Conservation (phyloP, 2,888 invertebrate genomes). For the Lasioglossum lativentre region DNA sequence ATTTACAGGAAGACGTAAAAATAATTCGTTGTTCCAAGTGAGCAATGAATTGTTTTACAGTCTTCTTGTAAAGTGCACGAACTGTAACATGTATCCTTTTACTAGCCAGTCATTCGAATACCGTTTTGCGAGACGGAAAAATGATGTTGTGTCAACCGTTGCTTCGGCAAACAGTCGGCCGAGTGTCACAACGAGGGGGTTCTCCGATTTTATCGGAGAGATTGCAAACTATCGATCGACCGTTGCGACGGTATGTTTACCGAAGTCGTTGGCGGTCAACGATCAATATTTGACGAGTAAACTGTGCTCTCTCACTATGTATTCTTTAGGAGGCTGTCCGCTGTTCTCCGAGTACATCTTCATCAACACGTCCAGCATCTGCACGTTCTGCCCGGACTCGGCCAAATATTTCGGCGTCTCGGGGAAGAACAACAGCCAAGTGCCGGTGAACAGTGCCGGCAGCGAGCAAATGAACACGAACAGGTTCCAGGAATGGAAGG, state of each 20-base stretch:
- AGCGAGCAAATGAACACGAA: slow-evolving; percentile 91
- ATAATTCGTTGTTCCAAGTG: too few relatives aligned
- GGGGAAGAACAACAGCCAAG: slow-evolving; percentile 90
- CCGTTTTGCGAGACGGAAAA: background rate
- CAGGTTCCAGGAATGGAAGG: slow-evolving; percentile 92
- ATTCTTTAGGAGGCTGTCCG: slow-evolving; percentile 83
- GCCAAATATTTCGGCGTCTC: slow-evolving; percentile 93
- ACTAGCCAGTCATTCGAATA: background rate
- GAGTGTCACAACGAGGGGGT: background rate
- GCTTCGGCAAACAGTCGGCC: background rate
- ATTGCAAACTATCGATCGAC: background rate
- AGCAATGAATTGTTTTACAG: background rate
- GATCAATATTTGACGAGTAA: slow-evolving; percentile 3
- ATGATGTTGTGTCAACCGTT: background rate
- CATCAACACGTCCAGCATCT: slow-evolving; percentile 88
- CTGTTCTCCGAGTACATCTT: slow-evolving; percentile 90
- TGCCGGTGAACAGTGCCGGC: slow-evolving; percentile 88
- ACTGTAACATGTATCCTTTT: background rate
- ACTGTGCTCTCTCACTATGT: slow-evolving; percentile 73
- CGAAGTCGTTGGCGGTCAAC: background rate
- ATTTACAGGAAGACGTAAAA: too few relatives aligned
- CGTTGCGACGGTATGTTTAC: background rate
- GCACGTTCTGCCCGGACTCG: slow-evolving; percentile 90
- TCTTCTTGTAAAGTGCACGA: background rate
- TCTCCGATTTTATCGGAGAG: background rate